Evolutionary conservation across 2,797 vertebrate genomes (phyloP).

Genomic region (Liparis tanakae): DNA sequence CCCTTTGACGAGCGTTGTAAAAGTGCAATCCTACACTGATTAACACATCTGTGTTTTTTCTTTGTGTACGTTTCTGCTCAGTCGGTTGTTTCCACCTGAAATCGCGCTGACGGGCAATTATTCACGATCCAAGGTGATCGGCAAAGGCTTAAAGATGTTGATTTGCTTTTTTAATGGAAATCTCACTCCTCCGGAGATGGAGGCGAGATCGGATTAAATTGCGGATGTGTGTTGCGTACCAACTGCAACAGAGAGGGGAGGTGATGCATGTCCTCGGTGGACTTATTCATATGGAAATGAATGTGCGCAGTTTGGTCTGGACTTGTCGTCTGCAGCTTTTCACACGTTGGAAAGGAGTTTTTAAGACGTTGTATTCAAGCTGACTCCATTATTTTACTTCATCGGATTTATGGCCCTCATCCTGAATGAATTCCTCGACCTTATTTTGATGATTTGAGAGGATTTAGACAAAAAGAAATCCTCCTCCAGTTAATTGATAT

Average conservation of each 20-base stretch:
- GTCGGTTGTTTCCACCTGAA: conserved; percentile 11
- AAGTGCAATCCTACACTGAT: conserved; percentile 18
- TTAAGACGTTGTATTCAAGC: conserved; percentile 9
- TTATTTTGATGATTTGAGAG: conserved; percentile 32
- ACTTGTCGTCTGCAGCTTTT: background rate
- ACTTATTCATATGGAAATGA: conserved; percentile 29
- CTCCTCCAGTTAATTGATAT: conserved; percentile 14
- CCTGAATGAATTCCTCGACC: conserved; percentile 45
- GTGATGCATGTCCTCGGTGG: background rate
- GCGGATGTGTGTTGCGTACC: conserved; percentile 5
- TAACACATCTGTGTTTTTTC: background rate
- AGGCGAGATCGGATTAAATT: conserved; percentile 20
- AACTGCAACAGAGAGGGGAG: background rate
- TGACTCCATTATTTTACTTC: conserved; percentile 13
- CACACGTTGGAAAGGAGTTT: background rate
- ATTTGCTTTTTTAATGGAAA: conserved; percentile 3
- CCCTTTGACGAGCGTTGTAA: conserved; percentile 11
- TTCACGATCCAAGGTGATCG: conserved; percentile 38
- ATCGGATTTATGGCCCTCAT: conserved; percentile 31
- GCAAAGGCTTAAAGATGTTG: conserved; percentile 31
- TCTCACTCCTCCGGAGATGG: conserved; percentile 18
- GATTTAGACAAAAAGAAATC: conserved; percentile 6
- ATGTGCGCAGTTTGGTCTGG: background rate
- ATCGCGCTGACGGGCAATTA: conserved; percentile 19
- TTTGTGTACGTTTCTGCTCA: background rate